A percentile compares a stretch with the other conserved stretches of the same genome.
These are phyloP conservation scores for Dendrolimus houi DNA, from an alignment of 2,888 invertebrate species.

Conservation along the genomic window DNA sequence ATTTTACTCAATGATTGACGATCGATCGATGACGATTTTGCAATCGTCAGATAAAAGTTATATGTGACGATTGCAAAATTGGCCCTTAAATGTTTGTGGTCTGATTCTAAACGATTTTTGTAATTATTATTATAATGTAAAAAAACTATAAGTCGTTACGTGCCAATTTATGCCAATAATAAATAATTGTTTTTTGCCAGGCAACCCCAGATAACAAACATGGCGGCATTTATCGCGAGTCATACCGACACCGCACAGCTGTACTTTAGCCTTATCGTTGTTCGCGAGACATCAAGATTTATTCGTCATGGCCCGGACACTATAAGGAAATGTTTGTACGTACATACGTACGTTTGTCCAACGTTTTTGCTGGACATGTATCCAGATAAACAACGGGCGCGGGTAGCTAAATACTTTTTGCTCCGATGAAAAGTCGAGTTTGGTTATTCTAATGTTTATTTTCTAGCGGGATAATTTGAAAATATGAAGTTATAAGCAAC, in stretches of 20 bases:
- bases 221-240: conserved; percentile 10
- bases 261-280: conserved; percentile 39
- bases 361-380: conserved; percentile 23
- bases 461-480: too few species aligned
- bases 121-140: too few species aligned
- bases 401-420: conserved; percentile 1
- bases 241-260: conserved; percentile 32
- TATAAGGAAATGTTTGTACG: conserved; percentile 54
- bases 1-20: too few species aligned
- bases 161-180: conserved; percentile 1
- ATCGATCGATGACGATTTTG: too few species aligned
- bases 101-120: too few species aligned
- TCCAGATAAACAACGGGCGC: conserved; percentile 14
- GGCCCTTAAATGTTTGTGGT: too few species aligned
- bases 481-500: too few species aligned
- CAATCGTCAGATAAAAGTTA: too few species aligned
- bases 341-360: conserved; percentile 15
- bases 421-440: not conserved
- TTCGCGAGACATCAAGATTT: conserved; percentile 56
- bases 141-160: too few species aligned
- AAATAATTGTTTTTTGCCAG: conserved; percentile 3
- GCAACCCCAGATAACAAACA: conserved; percentile 7
- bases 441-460: not conserved
- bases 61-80: too few species aligned
- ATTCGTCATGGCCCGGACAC: conserved; percentile 50